Conservation (phyloP, 2,888 invertebrate species). For the Amphipoea oculea region DNA sequence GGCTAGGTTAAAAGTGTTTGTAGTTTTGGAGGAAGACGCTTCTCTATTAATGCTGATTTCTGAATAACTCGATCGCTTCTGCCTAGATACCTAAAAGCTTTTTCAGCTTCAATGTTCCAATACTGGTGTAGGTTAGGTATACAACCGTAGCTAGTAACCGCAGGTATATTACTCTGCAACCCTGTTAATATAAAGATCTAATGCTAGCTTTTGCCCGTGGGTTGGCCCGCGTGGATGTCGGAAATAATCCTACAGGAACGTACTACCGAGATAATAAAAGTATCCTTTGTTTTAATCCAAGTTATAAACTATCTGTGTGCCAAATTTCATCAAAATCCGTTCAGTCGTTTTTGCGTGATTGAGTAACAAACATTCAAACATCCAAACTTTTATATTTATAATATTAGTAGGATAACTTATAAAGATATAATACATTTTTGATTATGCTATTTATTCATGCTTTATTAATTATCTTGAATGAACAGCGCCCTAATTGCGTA, state of each 20-base stretch:
- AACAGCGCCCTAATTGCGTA: not conserved
- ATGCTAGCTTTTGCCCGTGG: not conserved
- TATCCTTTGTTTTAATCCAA: not conserved
- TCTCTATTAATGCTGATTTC: conserved; percentile 1
- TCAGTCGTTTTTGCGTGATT: not conserved
- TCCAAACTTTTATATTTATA: not conserved
- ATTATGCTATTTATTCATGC: not conserved
- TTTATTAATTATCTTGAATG: not conserved
- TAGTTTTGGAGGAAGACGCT: not conserved
- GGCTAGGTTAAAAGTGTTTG: conserved; percentile 5
- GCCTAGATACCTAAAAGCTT: not conserved
- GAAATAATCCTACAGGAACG: not conserved
- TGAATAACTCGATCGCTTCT: not conserved
- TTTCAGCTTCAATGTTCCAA: not conserved
- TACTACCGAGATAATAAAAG: no score
- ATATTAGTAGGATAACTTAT: not conserved
- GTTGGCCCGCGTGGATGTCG: not conserved
- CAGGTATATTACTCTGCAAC: not conserved
- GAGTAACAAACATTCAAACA: not conserved
- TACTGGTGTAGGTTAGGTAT: not conserved
- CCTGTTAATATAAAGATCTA: not conserved
- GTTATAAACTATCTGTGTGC: not conserved
- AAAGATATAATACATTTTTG: not conserved
- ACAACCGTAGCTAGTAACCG: not conserved
- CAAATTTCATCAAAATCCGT: not conserved